A percentile compares a stretch with the other conserved stretches of the same genome.
These are phyloP conservation scores for Dolichoris vasculosae DNA, from an alignment of 1,140 invertebrate genomes.

Conservation along the genomic window DNA sequence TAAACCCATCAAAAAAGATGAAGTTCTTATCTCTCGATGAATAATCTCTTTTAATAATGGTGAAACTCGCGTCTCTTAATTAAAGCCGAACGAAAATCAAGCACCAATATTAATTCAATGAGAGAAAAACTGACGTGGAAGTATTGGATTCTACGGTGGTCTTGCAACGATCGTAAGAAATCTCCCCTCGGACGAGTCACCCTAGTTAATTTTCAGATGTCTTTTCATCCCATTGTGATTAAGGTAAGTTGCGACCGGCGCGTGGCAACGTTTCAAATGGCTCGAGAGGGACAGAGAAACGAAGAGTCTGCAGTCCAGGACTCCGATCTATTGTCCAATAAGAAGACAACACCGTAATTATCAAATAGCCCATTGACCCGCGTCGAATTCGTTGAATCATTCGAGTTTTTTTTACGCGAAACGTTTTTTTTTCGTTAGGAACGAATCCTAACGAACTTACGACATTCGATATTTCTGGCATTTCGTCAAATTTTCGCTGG, in stretches of 20 bases:
- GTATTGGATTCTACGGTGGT: not conserved
- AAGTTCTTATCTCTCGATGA: no score
- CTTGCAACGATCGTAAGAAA: constrained; percentile 26
- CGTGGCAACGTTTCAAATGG: constrained; percentile 52
- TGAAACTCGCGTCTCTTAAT: not conserved
- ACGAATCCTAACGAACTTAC: no score
- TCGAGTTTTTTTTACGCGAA: constrained; percentile 51
- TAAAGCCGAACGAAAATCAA: not conserved
- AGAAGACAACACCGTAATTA: constrained; percentile 70
- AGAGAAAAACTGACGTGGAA: not conserved
- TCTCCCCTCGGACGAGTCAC: not conserved
- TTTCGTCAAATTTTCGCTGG: not conserved
- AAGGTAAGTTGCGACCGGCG: constrained; percentile 57
- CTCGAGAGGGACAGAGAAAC: constrained; percentile 58
- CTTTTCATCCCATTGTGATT: constrained; percentile 54
- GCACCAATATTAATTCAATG: not conserved
- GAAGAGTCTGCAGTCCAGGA: constrained; percentile 60
- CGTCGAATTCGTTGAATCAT: constrained; percentile 66
- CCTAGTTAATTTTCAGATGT: constrained; percentile 51
- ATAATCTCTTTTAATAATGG: not conserved
- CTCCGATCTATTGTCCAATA: constrained; percentile 71
- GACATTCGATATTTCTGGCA: not conserved
- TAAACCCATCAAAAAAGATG: no score
- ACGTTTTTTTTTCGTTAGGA: no score
- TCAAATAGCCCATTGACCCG: constrained; percentile 66